Conservation (phyloP, 2,113 vertebrate species). For the Leucoraja erinaceus region DNA sequence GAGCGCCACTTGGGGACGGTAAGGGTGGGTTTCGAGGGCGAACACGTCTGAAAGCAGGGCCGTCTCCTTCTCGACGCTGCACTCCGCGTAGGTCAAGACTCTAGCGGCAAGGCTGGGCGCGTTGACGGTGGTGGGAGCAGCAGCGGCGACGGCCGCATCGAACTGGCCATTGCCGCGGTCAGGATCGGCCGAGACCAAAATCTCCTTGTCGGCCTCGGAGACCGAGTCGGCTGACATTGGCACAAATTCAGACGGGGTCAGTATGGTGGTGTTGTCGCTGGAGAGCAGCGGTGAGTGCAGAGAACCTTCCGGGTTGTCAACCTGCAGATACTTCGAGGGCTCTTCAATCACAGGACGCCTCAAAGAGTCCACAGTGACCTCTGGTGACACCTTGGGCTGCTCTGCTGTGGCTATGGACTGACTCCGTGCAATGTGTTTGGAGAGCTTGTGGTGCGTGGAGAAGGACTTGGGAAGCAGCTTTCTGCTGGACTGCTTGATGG, state of each 20-base stretch:
- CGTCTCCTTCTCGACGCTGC: not conserved
- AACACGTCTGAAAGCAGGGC: not conserved
- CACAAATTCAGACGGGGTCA: slow-evolving; percentile 86
- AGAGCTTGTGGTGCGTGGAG: slow-evolving; percentile 82
- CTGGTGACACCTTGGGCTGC: slow-evolving; percentile 60
- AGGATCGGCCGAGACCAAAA: slow-evolving; percentile 60
- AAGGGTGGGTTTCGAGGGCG: not conserved
- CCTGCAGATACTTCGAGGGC: slow-evolving; percentile 65
- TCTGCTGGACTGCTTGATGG: slow-evolving; percentile 70
- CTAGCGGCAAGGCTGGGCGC: slow-evolving; percentile 53
- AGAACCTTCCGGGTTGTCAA: slow-evolving; percentile 71
- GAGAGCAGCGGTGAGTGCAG: slow-evolving; percentile 81
- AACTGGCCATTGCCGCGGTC: slow-evolving; percentile 53
- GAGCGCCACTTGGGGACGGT: no score
- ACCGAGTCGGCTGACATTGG: slow-evolving; percentile 82
- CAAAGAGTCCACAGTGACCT: slow-evolving; percentile 48
- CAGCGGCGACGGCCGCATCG: slow-evolving; percentile 51
- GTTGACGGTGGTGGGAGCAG: slow-evolving; percentile 66
- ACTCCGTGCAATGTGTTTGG: slow-evolving; percentile 57
- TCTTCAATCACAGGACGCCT: slow-evolving; percentile 52
- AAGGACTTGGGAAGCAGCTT: slow-evolving; percentile 88
- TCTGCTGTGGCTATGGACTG: slow-evolving; percentile 52
- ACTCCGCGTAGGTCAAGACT: not conserved
- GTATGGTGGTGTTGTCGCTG: slow-evolving; percentile 78
- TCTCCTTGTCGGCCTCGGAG: slow-evolving; percentile 67